Evolutionary conservation across 1,140 invertebrate species (phyloP), one percentile per base, ranked within the genome.

Genomic region (Ceratitis capitata): DNA sequence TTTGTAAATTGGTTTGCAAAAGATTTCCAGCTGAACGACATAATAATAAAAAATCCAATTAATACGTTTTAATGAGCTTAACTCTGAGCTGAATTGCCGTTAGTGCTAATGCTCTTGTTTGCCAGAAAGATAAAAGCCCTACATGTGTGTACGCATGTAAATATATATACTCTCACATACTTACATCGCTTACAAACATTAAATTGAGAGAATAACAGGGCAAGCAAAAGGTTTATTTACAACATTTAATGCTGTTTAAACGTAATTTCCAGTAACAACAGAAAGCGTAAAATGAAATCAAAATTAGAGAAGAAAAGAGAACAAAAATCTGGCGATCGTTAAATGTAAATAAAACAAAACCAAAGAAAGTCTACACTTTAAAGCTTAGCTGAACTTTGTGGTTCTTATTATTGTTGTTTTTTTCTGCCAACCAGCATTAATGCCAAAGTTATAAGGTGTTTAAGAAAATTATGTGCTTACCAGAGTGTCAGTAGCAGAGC

Each of bases 11-110:
- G 45, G 69, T n/a, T n/a, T 23, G 39, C 19, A 16, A 45, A 7
- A 45, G 69, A 78, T 78, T 45, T 45, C 39, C 32, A 23, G 32
- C n/a, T 45, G 19, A 26, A 39, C 7, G 2, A 19, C 39, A 45
- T 45, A 78, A 78, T 19, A 78, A 78, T 78, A 78, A 78, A 78
- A 23, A 42, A 42, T 78, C 9, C 3, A 78, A 78, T 78, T 78
- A 78, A 78, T 78, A 78, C n/a, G n/a, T 78, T 78, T 78, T 45
- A 78, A 45, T 45, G 39, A 78, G 69, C 69, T 78, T 78, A 78
- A 78, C 19, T 45, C n/a, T 23, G 39, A 12, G 23, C 35, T 26
- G 2, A 19, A 0, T 69, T 53, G 16, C n/a, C n/a, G n/a, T 0
- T 49, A 49, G 19, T 58, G 53, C 53, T 32, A 64, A 12, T 35